Base-by-base conservation (phyloP, 2,888 invertebrate species). In the Tetheella fluctuosa region DNA sequence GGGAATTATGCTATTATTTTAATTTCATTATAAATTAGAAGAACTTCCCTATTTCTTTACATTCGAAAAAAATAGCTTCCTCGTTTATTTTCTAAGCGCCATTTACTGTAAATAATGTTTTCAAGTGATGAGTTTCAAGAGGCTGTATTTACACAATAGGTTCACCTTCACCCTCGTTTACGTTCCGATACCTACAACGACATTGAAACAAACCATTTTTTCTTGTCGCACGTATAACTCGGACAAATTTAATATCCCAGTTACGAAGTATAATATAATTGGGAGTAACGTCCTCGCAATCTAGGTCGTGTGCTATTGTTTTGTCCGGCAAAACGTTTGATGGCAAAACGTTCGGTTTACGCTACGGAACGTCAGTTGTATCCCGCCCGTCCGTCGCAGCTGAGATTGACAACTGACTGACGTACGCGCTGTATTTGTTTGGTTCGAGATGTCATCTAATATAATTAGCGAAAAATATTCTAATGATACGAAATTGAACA, bases 361-460 rank as follows among this genome's bases (percentile, higher is more conserved):
- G 76, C 69, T 74, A 68, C 68, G 67, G 67, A 77, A 81, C 84
- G 85, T 77, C 88, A 91, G 91, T 91, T 76, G 84, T 74, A 59
- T 64, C 77, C 80, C 84, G 48, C 48, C 48, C 48, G 48, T 48
- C 48, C 20, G 80, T 69, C 79, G 79, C 82, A 81, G 83, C 84
- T 83, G 83, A 77, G 83, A 84, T 85, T 87, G 86, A 86, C 87
- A 85, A 84, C 76, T 74, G 68, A 62, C 80, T 85, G 80, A 85
- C 84, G 81, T 81, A 73, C 80, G 84, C 79, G 84, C 74, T 70
- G 63, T 73, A 73, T 71, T 79, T 77, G 77, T 81, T 81, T 77
- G 69, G 67, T 78, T 79, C 86, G 85, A 88, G 79, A 91, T 91
- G 91, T 89, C 92, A 86, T 84, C 88, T 65, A 90, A 85, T 85